These are phyloP conservation scores for Mamestra brassicae DNA, from an alignment of 2,888 invertebrate genomes.

Conservation along the genomic window DNA sequence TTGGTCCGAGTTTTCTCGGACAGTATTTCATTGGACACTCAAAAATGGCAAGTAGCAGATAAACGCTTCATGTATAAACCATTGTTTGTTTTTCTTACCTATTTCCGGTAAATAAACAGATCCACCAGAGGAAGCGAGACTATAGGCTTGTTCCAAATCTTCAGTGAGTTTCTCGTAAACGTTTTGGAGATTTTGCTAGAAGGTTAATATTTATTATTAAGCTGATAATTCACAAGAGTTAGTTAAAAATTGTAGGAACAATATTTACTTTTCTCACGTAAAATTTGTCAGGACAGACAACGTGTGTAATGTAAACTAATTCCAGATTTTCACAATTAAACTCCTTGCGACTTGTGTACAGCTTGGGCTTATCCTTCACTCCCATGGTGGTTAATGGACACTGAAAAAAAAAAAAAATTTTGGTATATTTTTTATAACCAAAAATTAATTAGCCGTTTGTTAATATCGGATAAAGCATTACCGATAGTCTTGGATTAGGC, in stretches of 20 bases:
- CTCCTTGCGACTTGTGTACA: conserved; percentile 77
- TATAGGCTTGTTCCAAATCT: conserved; percentile 86
- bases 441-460: background rate
- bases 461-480: conserved; percentile 54
- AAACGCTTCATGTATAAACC: background rate
- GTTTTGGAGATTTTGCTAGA: conserved; percentile 76
- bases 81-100: conserved; percentile 79
- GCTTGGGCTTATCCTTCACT: conserved; percentile 76
- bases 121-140: conserved; percentile 70
- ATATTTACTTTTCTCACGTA: conserved; percentile 92
- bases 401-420: conserved; percentile 68
- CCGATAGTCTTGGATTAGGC: conserved; percentile 74
- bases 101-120: conserved; percentile 86
- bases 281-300: conserved; percentile 92
- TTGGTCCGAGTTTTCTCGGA: no score
- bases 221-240: conserved; percentile 3
- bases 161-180: conserved; percentile 83
- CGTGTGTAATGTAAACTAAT: conserved; percentile 90
- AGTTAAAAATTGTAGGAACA: conserved; percentile 7
- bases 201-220: conserved; percentile 33
- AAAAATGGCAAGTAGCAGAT: no score
- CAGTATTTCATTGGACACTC: no score
- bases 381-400: conserved; percentile 74
- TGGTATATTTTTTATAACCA: background rate
- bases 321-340: conserved; percentile 82